A percentile compares a stretch with the other conserved stretches of the same genome.
Conservation (phyloP, 2,888 invertebrate genomes). For the Ochropleura leucogaster region DNA sequence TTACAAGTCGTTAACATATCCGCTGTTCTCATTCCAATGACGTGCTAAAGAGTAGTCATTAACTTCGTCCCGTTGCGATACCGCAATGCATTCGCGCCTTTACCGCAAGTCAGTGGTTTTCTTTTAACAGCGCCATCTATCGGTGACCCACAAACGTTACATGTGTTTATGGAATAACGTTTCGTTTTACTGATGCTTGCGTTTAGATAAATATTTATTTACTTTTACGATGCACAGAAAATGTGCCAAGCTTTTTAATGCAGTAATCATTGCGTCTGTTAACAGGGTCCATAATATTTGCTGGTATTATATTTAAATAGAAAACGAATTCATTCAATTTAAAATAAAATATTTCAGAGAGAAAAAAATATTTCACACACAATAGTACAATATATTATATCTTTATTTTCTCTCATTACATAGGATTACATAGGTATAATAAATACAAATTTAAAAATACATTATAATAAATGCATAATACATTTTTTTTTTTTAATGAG, state of each 20-base stretch:
- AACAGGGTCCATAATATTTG: background rate
- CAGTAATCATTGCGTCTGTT: background rate
- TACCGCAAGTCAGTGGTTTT: slow-evolving; percentile 57
- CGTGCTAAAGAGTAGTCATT: slow-evolving; percentile 62
- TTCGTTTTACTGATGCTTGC: slow-evolving; percentile 7
- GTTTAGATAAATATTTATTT: background rate
- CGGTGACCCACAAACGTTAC: slow-evolving; percentile 47
- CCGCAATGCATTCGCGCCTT: slow-evolving; percentile 58
- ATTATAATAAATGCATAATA: too few species aligned
- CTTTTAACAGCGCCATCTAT: slow-evolving; percentile 60
- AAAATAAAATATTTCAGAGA: too few species aligned
- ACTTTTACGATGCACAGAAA: background rate
- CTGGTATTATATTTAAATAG: background rate
- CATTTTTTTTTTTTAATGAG: too few species aligned
- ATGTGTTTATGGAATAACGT: slow-evolving; percentile 35
- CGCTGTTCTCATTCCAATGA: slow-evolving; percentile 51
- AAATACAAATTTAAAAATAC: too few species aligned
- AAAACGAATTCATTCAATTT: too few species aligned
- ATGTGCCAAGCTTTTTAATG: too few species aligned
- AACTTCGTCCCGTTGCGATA: slow-evolving; percentile 59
- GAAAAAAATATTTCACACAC: too few species aligned
- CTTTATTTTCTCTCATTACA: too few species aligned
- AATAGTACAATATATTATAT: too few species aligned
- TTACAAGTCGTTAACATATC: slow-evolving; percentile 39
- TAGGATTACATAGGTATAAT: too few species aligned